Conservation (phyloP, 2,797 vertebrate species). For the Pipistrellus nathusii region DNA sequence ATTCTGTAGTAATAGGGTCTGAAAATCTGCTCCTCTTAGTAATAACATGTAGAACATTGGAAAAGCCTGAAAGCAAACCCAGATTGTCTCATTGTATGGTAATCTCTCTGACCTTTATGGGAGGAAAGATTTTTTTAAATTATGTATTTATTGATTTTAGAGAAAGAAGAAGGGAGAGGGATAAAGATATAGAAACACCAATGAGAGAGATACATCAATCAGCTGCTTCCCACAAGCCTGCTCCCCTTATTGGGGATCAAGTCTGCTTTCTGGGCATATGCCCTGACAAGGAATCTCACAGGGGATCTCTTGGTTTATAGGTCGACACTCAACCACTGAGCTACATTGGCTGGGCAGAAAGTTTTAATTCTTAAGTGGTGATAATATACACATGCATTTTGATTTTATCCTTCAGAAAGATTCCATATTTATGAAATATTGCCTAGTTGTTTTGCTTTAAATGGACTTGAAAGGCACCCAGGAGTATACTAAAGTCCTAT, state of each 20-base stretch:
- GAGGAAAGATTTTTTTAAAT: neutral
- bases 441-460: neutral
- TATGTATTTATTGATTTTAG: too few relatives aligned
- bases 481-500: neutral
- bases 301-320: too few relatives aligned
- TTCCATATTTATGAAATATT: neutral
- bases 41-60: accelerated
- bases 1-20: accelerated
- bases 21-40: neutral
- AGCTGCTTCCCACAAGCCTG: too few relatives aligned
- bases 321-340: too few relatives aligned
- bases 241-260: too few relatives aligned
- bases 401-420: neutral
- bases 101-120: neutral
- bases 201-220: too few relatives aligned
- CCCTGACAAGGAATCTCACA: too few relatives aligned
- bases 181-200: too few relatives aligned
- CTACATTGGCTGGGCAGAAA: too few relatives aligned
- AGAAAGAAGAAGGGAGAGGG: too few relatives aligned
- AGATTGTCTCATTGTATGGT: neutral
- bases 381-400: neutral
- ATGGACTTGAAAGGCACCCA: neutral
- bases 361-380: neutral
- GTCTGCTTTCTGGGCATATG: too few relatives aligned
- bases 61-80: neutral